Base-by-base conservation (phyloP, 2,113 vertebrate species). In the Nothocercus nigrocapillus region DNA sequence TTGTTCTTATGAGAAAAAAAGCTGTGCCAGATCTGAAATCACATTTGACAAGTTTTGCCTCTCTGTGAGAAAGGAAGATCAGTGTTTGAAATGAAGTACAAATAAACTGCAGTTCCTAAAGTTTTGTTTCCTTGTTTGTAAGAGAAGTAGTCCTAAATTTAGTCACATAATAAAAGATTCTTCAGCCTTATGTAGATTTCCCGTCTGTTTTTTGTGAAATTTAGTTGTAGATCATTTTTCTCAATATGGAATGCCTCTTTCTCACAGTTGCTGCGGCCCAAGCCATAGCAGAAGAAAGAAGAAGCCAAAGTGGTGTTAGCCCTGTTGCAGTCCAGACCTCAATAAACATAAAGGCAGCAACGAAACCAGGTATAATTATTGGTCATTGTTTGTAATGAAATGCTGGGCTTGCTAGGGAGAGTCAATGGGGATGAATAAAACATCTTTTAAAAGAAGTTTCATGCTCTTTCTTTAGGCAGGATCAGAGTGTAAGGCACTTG, bases 221-320 rank as follows among this genome's bases (percentile, higher is more conserved):
- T 77, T 42, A 25, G 5, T 64, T 89, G 70, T 68, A 54, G 62
- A 66, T 10, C 27, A 32, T 58, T 90, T 74, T 64, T 86, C 21
- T 92, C 84, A 78, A 72, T 25, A 2, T 53, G 59, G 16, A 85
- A 56, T 62, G 8, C 11, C 80, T 87, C 36, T 96, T 93, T 87
- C 70, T 95, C 69, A 59, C 95, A 99, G 99, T 98, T 98, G 99
- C 99, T 97, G 98, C 98, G 73, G 99, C 99, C 68, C 98, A 99
- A 83, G 99, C 98, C 30, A 98, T 99, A 94, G 99, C 98, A 25
- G 98, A 99, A 86, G 99, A 99, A 97, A 98, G 98, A 93, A 98
- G 98, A 88, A 98, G 96, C 96, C 98, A 98, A 91, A 87, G 97
- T 72, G 97, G 97, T 14, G 79, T 96, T 95, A 98, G 97, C 94